Conservation (phyloP, 2,888 invertebrate species). For the Cataglyphis altisquamis region DNA sequence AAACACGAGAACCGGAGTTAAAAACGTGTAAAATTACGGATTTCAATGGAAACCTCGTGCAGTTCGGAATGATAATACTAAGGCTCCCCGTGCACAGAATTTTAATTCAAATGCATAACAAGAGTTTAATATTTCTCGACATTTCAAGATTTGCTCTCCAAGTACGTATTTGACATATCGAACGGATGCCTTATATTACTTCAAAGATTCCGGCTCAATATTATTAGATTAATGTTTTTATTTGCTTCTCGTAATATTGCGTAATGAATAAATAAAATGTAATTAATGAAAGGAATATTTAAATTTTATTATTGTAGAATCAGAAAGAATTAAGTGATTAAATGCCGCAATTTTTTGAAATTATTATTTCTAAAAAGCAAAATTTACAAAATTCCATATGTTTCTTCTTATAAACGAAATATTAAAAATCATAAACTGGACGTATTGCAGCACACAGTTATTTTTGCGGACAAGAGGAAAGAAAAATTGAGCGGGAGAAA, state of each 20-base stretch:
- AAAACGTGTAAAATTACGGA: not conserved
- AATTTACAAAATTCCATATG: not conserved
- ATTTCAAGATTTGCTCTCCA: not conserved
- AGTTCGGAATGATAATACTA: not conserved
- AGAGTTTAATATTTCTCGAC: conserved; percentile 7
- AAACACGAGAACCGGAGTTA: not conserved
- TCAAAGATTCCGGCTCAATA: not conserved
- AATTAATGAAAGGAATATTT: not conserved
- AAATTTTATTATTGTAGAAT: not conserved
- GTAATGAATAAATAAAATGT: not conserved
- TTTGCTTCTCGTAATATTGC: not conserved
- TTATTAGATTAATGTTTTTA: not conserved
- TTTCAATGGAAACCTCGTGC: not conserved
- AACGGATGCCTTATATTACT: not conserved
- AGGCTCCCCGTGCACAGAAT: not conserved
- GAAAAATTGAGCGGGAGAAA: not conserved
- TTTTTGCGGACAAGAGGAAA: not conserved
- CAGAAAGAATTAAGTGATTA: not conserved
- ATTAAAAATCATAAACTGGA: not conserved
- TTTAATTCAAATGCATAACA: conserved; percentile 5
- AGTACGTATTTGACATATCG: not conserved
- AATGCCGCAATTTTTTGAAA: not conserved
- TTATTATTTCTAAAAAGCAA: not conserved
- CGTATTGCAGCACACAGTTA: not conserved
- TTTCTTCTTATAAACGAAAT: not conserved